These are phyloP conservation scores for Sarotherodon lohbergeri DNA, from an alignment of 2,113 vertebrate genomes.

Conservation along the genomic window DNA sequence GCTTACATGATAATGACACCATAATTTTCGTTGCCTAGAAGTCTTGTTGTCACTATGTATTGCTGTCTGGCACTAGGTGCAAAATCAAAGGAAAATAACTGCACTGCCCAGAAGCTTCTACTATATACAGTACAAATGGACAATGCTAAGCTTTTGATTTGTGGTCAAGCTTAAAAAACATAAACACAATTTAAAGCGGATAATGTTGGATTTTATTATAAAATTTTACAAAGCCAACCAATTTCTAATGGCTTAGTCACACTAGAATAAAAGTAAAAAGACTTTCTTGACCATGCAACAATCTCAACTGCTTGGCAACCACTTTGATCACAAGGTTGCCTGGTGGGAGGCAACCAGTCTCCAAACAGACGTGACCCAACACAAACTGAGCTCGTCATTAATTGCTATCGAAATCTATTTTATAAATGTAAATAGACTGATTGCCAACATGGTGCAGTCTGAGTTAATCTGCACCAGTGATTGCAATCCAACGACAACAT, in stretches of 20 bases:
- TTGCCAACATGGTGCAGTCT: not conserved
- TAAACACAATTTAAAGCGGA: not conserved
- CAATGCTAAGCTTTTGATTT: not conserved
- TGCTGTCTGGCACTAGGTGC: fast-evolving
- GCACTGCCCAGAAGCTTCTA: not conserved
- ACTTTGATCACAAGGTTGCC: not conserved
- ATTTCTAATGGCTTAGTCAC: not conserved
- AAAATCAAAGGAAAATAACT: not conserved
- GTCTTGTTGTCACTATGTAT: not conserved
- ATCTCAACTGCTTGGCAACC: not conserved
- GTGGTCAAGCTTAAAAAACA: not conserved
- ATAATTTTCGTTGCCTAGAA: fast-evolving
- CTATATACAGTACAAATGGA: not conserved
- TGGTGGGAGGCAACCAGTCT: not conserved
- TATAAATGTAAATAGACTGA: not conserved
- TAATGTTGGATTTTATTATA: not conserved
- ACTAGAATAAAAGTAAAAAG: not conserved
- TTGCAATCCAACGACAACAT: not conserved
- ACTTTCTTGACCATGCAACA: not conserved
- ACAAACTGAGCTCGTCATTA: not conserved
- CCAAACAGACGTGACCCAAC: not conserved
- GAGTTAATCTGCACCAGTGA: not conserved
- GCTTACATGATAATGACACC: not conserved
- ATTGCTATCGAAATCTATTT: not conserved
- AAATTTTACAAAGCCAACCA: not conserved